These are phyloP conservation scores for Petrocephalus microphthalmus DNA, from an alignment of 2,113 vertebrate species.

Conservation along the genomic window DNA sequence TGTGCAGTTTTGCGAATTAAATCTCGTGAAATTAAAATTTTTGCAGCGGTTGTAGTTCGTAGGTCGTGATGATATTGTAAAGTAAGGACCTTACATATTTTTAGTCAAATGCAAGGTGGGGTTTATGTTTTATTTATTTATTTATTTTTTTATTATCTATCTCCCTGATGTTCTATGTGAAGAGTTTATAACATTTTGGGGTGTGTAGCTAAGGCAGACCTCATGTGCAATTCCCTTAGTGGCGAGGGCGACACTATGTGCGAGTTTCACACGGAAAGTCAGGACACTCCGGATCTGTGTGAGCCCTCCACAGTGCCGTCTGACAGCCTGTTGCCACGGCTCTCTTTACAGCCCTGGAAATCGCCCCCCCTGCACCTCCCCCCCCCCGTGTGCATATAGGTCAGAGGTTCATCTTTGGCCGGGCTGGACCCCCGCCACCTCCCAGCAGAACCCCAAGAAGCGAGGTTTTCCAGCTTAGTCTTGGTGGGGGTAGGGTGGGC, in stretches of 20 bases:
- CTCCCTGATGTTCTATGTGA: not conserved
- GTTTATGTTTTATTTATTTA: not conserved
- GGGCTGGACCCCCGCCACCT: conserved; percentile 17
- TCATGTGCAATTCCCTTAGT: not conserved
- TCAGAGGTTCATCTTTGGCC: conserved; percentile 54
- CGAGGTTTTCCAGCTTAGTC: not conserved
- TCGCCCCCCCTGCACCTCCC: conserved; percentile 6
- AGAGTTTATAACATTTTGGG: not conserved
- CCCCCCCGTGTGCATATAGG: conserved; percentile 40
- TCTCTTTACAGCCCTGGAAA: conserved; percentile 63
- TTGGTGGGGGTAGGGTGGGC: not conserved
- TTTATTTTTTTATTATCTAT: not conserved
- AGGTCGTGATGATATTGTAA: not conserved
- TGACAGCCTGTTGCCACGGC: conserved; percentile 22
- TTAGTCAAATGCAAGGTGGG: not conserved
- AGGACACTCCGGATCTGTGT: not conserved
- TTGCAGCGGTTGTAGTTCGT: not conserved
- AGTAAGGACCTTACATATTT: not conserved
- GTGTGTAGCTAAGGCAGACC: not conserved
- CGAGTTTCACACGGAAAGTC: not conserved
- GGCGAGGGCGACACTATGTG: not conserved
- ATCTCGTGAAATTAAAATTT: not conserved
- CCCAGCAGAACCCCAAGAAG: conserved; percentile 29
- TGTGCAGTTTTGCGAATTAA: not conserved
- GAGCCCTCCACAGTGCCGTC: not conserved